Percentiles rank a stretch among this genome's conserved stretches.
These are phyloP conservation scores for Pararge aegeria DNA, from an alignment of 1,140 invertebrate species.

Conservation along the genomic window DNA sequence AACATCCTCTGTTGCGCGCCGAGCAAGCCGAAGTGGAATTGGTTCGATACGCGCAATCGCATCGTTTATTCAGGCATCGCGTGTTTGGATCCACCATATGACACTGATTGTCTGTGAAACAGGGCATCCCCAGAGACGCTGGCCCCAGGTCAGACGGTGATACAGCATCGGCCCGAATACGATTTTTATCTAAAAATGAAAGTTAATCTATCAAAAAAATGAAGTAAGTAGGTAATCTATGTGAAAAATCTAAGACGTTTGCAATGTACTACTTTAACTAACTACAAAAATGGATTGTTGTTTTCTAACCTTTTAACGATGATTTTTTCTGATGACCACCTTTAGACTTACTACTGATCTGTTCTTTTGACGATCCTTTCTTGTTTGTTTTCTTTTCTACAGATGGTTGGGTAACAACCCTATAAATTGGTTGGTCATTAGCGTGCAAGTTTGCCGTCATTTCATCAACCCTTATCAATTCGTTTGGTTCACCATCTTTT, in stretches of 20 bases:
- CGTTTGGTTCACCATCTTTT: slow-evolving; percentile 62
- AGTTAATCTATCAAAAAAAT: slow-evolving; percentile 1
- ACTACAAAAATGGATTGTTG: neutral
- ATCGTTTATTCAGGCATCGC: slow-evolving; percentile 87
- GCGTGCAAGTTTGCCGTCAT: slow-evolving; percentile 71
- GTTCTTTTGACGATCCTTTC: slow-evolving; percentile 50
- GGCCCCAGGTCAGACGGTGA: slow-evolving; percentile 72
- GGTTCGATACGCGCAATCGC: slow-evolving; percentile 85
- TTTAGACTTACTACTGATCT: slow-evolving; percentile 54
- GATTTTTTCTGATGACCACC: slow-evolving; percentile 68
- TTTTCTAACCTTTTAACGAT: slow-evolving; percentile 59
- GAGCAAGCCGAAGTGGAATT: slow-evolving; percentile 83
- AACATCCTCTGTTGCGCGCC: slow-evolving; percentile 87
- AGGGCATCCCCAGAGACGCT: slow-evolving; percentile 88
- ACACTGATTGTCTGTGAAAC: slow-evolving; percentile 88
- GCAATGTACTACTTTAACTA: too few relatives aligned
- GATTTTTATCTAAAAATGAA: slow-evolving; percentile 59
- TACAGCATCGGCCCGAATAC: slow-evolving; percentile 49
- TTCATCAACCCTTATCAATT: slow-evolving; percentile 59
- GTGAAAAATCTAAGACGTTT: too few relatives aligned
- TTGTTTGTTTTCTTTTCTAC: slow-evolving; percentile 66
- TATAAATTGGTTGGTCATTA: slow-evolving; percentile 71
- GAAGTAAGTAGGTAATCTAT: too few relatives aligned
- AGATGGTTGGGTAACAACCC: slow-evolving; percentile 71
- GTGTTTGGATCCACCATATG: slow-evolving; percentile 88